Conservation (phyloP, 2,888 invertebrate genomes). For the Flexamia atlantica region DNA sequence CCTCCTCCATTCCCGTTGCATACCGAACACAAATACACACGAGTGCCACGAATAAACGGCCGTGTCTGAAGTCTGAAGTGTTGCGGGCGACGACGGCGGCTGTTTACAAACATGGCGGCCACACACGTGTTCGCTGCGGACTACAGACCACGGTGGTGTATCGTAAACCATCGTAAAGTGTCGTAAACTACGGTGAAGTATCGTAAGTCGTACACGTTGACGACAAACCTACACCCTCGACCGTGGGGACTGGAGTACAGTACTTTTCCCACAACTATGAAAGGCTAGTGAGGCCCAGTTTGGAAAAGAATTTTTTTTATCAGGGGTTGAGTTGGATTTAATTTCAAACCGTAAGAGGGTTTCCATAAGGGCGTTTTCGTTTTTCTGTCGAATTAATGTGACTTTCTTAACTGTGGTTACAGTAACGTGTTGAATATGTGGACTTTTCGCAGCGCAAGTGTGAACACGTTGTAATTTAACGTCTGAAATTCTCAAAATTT, state of each 20-base stretch:
- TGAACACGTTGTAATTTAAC: no score
- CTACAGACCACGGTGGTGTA: not conserved
- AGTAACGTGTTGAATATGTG: no score
- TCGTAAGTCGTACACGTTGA: not conserved
- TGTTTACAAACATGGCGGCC: slow-evolving; percentile 16
- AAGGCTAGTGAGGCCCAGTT: no score
- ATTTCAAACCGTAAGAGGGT: no score
- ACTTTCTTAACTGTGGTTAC: no score
- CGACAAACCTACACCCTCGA: not conserved
- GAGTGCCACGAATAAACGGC: slow-evolving; percentile 23
- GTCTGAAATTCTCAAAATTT: no score
- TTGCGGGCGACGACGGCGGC: not conserved
- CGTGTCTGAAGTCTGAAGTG: slow-evolving; percentile 5
- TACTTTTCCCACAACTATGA: not conserved
- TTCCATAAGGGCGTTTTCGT: no score
- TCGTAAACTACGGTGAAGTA: not conserved
- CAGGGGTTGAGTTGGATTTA: no score
- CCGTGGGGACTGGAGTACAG: not conserved
- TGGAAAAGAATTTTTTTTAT: no score
- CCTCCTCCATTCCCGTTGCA: slow-evolving; percentile 1
- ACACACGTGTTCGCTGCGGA: not conserved
- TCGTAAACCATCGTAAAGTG: no score
- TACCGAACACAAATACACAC: slow-evolving; percentile 19
- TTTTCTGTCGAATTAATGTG: no score
- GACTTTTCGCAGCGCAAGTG: no score